Evolutionary conservation across 2,797 vertebrate species (phyloP).

Genomic region (Mus spretus): DNA sequence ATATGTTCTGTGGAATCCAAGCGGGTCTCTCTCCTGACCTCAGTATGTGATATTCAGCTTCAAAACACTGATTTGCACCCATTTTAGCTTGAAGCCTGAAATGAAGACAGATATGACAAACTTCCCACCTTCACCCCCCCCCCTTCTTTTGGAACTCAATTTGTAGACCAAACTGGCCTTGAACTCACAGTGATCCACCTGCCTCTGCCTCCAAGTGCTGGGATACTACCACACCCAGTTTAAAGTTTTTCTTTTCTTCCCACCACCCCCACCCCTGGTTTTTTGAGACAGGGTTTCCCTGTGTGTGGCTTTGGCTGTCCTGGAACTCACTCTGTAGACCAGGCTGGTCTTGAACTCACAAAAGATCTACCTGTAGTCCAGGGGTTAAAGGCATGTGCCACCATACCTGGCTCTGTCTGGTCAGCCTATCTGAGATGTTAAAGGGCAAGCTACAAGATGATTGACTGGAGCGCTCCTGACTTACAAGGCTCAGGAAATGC

Average conservation of each 20-base stretch:
- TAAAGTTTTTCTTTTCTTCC: background rate
- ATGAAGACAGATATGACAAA: background rate
- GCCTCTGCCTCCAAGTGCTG: background rate
- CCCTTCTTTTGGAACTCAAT: background rate
- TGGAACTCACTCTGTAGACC: background rate
- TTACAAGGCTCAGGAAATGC: background rate
- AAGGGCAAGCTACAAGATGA: background rate
- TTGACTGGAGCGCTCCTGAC: background rate
- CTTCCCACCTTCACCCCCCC: background rate
- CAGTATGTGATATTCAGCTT: background rate
- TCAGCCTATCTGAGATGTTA: background rate
- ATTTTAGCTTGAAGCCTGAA: background rate
- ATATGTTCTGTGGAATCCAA: background rate
- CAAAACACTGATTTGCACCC: slow-evolving; percentile 10
- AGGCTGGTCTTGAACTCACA: background rate
- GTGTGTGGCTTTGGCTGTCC: background rate
- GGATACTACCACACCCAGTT: background rate
- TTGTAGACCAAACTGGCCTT: background rate
- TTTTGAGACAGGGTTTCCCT: background rate
- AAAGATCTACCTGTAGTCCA: background rate
- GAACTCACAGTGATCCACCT: background rate
- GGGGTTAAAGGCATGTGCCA: background rate
- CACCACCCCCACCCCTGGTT: too few relatives aligned
- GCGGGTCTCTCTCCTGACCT: background rate
- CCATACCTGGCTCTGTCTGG: background rate